Evolutionary conservation across 2,113 vertebrate species (phyloP).

Genomic region (Vidua chalybeata): DNA sequence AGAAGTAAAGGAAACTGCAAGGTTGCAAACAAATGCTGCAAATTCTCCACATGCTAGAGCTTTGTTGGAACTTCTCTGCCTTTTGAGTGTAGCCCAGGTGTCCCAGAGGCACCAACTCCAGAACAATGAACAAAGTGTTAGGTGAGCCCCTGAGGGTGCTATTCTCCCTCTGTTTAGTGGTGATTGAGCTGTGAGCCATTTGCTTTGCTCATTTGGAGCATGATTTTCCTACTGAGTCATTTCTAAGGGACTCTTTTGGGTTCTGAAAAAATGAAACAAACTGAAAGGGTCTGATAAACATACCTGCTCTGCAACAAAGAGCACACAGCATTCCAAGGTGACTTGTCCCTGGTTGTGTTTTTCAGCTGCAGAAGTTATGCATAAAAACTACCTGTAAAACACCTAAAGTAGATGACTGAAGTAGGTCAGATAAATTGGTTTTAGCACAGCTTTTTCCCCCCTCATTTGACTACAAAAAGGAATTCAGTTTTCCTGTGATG

Average conservation of each 20-base stretch:
- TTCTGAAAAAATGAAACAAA: not conserved
- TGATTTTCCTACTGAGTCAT: not conserved
- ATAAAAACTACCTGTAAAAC: not conserved
- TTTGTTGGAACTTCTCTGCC: not conserved
- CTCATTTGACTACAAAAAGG: not conserved
- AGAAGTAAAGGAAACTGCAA: not conserved
- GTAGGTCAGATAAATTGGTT: not conserved
- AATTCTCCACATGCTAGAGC: not conserved
- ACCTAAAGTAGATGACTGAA: not conserved
- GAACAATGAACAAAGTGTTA: not conserved
- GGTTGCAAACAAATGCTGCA: not conserved
- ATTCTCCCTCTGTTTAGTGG: not conserved
- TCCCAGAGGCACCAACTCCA: not conserved
- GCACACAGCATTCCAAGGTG: not conserved
- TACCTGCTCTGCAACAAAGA: not conserved
- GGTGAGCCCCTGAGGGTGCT: not conserved
- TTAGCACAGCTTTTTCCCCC: fast-evolving
- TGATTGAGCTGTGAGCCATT: not conserved
- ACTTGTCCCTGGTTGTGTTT: not conserved
- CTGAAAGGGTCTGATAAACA: not conserved
- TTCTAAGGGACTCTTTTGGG: not conserved
- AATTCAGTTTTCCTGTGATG: not conserved
- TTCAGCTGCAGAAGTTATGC: not conserved
- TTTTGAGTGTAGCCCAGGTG: not conserved
- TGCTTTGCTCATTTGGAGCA: not conserved